These are phyloP conservation scores for Epistrophe eligans DNA, from an alignment of 2,888 invertebrate species.

Conservation along the genomic window DNA sequence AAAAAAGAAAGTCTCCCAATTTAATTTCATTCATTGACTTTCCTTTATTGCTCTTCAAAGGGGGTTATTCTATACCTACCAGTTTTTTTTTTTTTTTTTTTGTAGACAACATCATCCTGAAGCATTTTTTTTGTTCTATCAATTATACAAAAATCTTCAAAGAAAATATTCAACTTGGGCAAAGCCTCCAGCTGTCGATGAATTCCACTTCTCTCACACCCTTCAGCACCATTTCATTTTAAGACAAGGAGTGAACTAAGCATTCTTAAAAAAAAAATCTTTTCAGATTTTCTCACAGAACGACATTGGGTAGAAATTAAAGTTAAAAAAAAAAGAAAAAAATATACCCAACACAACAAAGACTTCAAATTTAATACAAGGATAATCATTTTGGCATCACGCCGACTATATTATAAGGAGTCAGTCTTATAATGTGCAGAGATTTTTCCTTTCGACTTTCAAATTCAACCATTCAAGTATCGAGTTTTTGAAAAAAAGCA, in stretches of 20 bases:
- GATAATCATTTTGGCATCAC: constrained; percentile 44
- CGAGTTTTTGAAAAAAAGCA: constrained; percentile 1
- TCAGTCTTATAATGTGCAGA: not conserved
- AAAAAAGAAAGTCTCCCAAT: constrained; percentile 3
- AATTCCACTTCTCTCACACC: not conserved
- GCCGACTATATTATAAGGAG: constrained; percentile 1
- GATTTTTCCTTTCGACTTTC: constrained; percentile 13
- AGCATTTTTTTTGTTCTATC: constrained; percentile 15
- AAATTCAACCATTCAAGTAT: constrained; percentile 27
- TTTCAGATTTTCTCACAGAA: not conserved
- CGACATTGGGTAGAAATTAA: constrained; percentile 24
- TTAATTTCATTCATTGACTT: constrained; percentile 31
- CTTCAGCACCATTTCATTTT: not conserved
- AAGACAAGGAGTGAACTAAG: constrained; percentile 32
- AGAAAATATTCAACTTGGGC: constrained; percentile 23
- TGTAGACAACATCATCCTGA: not conserved
- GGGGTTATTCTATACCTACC: not conserved
- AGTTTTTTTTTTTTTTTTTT: not conserved
- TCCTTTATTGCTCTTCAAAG: constrained; percentile 4
- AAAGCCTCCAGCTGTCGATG: constrained; percentile 34
- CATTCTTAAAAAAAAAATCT: constrained; percentile 3
- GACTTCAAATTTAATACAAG: constrained; percentile 22
- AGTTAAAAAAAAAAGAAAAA: not conserved
- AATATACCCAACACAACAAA: not conserved
- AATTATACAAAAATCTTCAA: constrained; percentile 48